Conservation (phyloP, 2,888 invertebrate species). For the Nomada hirtipes region DNA sequence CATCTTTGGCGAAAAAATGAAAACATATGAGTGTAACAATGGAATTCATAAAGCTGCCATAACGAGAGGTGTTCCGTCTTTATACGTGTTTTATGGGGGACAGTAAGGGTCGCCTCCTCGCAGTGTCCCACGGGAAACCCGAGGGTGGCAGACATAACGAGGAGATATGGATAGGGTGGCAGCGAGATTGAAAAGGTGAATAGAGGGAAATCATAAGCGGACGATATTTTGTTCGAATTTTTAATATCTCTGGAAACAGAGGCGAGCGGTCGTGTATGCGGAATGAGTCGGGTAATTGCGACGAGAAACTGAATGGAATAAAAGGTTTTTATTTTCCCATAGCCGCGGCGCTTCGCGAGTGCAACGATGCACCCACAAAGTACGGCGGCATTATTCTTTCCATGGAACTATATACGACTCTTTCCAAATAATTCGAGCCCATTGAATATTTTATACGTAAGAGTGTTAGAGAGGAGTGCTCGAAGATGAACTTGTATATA, state of each 20-base stretch:
- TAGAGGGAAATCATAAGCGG: conserved; percentile 6
- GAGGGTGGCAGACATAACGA: conserved; percentile 27
- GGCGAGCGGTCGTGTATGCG: not conserved
- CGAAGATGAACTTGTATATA: not conserved
- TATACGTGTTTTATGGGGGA: conserved; percentile 27
- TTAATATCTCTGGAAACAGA: conserved; percentile 16
- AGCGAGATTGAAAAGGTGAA: conserved; percentile 30
- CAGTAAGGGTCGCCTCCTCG: conserved; percentile 10
- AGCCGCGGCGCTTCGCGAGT: not conserved
- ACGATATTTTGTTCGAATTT: conserved; percentile 34
- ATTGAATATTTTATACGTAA: not conserved
- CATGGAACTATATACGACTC: not conserved
- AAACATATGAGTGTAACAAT: conserved; percentile 25
- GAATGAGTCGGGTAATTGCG: conserved; percentile 17
- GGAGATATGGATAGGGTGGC: conserved; percentile 22
- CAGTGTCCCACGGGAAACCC: conserved; percentile 25
- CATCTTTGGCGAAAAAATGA: conserved; percentile 15
- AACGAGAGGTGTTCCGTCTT: conserved; percentile 25
- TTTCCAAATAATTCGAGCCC: not conserved
- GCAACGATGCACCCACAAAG: not conserved
- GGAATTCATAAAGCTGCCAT: conserved; percentile 34
- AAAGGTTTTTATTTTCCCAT: conserved; percentile 3
- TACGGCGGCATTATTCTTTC: not conserved
- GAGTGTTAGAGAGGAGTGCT: not conserved
- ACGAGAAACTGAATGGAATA: not conserved